Base-by-base conservation (phyloP, 2,888 invertebrate genomes). In the Latrodectus elegans region DNA sequence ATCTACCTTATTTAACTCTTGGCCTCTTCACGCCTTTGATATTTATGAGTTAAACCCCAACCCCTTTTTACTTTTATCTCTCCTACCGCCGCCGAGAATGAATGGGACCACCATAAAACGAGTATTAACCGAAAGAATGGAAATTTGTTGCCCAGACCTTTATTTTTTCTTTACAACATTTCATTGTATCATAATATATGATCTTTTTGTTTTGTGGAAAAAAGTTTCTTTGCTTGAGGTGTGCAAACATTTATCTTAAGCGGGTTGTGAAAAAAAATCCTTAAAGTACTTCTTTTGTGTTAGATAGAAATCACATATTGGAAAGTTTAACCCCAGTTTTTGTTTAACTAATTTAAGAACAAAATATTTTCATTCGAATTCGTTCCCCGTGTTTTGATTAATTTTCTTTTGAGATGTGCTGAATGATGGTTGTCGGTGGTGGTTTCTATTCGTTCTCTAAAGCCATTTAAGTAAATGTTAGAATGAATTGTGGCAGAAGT, bases 61-160 rank as follows among this genome's bases (percentile, higher is more conserved):
- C 75, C 82, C 83, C 71, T 75, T 76, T 38, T 60, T 60, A 60
- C 49, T 68, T 83, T 49, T 83, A 75, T 83, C 70, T 70, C 22
- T 11, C 14, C 64, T 67, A 52, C 67, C 55, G 70, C 55, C 17
- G 22, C 49, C 14, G 75, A 49, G 68, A 83, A 76, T 70, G 71
- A 64, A 83, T 83, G 74, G 51, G 83, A 83, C 83, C 76, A 83
- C 71, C 70, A 68, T 51, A 76, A 76, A 76, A 83, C 79, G 38
- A 70, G 60, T n/a, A 60, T 60, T 60, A 60, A n/a, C 60, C 10
- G 6, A 0, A 60, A 60, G 60, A n/a, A 60, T 12, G 60, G n/a
- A 60, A 60, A 60, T 60, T n/a, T n/a, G 14, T 60, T 60, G n/a
- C 60, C n/a, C n/a, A 60, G 60, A 60, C n/a, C 11, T 6, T 15